Percentiles rank a stretch among this genome's conserved stretches.
These are phyloP conservation scores for Raja brachyura DNA, from an alignment of 2,113 vertebrate species.

Conservation along the genomic window DNA sequence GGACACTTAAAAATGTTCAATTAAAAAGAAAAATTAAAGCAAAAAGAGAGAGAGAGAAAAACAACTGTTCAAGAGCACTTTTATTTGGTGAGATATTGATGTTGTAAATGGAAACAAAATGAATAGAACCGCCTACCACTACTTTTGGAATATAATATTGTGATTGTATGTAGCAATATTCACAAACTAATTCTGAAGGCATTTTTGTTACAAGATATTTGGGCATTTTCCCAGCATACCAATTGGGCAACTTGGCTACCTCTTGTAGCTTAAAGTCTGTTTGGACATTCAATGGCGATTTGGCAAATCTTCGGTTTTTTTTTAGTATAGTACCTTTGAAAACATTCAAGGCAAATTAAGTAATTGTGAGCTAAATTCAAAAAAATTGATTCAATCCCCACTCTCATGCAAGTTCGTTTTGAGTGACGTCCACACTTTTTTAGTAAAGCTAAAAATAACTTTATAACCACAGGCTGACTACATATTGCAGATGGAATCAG, in stretches of 20 bases:
- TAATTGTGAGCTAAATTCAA: not conserved
- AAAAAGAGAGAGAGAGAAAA: not conserved
- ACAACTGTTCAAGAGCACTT: not conserved
- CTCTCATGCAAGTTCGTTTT: not conserved
- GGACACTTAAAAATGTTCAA: not conserved
- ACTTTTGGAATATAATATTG: not conserved
- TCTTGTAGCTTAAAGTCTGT: not conserved
- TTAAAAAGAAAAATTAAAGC: not conserved
- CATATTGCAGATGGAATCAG: not conserved
- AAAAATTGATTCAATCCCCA: not conserved
- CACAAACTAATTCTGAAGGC: not conserved
- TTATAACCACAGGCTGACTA: not conserved
- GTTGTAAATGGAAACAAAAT: not conserved
- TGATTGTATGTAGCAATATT: not conserved
- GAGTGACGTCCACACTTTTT: not conserved
- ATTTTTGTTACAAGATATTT: not conserved
- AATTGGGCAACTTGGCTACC: not conserved
- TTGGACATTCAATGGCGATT: not conserved
- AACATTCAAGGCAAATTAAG: not conserved
- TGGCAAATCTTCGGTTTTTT: conserved; percentile 4
- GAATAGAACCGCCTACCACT: not conserved
- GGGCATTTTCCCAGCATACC: no score
- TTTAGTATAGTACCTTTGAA: not conserved
- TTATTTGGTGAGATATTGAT: not conserved
- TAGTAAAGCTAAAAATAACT: not conserved